These are phyloP conservation scores for Hipparchia sbordonii DNA, from an alignment of 2,888 invertebrate genomes.

Conservation along the genomic window DNA sequence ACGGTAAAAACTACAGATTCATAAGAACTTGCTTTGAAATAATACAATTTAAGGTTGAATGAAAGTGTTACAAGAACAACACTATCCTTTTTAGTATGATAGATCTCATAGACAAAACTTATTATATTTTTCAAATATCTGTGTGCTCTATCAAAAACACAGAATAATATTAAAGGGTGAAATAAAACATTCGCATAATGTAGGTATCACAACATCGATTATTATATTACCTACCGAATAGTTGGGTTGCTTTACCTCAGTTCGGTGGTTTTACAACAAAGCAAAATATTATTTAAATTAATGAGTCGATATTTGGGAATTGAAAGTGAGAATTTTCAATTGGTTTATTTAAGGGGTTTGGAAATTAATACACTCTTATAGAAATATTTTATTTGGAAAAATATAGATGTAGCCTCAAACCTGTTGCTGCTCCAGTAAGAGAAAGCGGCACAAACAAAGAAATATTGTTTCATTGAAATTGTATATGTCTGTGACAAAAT, in stretches of 20 bases:
- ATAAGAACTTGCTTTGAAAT: no score
- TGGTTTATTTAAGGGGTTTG: slow-evolving; percentile 11
- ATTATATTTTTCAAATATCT: background rate
- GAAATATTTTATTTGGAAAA: slow-evolving; percentile 33
- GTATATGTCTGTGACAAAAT: background rate
- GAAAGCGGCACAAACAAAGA: slow-evolving; percentile 44
- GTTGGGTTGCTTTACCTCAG: background rate
- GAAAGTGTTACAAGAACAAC: no score
- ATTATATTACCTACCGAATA: slow-evolving; percentile 3
- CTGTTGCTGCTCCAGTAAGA: slow-evolving; percentile 50
- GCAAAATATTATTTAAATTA: slow-evolving; percentile 9
- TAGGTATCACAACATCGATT: slow-evolving; percentile 7
- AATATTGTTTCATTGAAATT: slow-evolving; percentile 32
- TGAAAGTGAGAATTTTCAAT: background rate
- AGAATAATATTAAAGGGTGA: background rate
- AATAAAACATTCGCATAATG: slow-evolving; percentile 7
- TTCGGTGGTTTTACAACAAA: background rate
- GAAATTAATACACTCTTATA: slow-evolving; percentile 26
- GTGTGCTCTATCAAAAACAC: background rate
- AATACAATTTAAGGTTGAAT: no score
- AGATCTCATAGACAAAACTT: background rate
- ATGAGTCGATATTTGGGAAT: background rate
- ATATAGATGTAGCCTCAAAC: slow-evolving; percentile 44
- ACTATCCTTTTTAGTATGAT: background rate
- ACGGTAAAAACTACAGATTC: no score